Percentiles rank a stretch among this genome's conserved stretches.
These are phyloP conservation scores for Elephantulus edwardii DNA, from an alignment of 2,113 vertebrate genomes.

Conservation along the genomic window DNA sequence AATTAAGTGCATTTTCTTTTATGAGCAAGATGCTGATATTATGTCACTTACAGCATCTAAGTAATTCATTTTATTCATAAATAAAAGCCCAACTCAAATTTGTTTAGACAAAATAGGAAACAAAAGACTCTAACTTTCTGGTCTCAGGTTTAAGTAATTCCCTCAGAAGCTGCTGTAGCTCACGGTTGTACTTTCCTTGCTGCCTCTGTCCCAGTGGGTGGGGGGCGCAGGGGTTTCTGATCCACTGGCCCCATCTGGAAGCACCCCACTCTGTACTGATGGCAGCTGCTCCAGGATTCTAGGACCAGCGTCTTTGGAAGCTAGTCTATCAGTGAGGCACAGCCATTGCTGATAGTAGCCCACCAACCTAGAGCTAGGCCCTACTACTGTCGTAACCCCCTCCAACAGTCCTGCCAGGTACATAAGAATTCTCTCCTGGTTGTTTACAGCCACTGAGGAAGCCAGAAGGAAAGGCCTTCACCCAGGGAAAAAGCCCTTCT, in stretches of 20 bases:
- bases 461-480: not conserved
- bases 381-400: not conserved
- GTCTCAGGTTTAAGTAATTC: not conserved
- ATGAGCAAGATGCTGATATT: not conserved
- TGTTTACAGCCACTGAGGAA: not conserved
- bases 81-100: not conserved
- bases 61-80: too few species aligned
- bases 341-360: fast-evolving
- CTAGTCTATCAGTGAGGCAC: not conserved
- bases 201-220: too few species aligned
- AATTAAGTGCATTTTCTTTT: not conserved
- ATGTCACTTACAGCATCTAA: not conserved
- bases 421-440: not conserved
- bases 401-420: not conserved
- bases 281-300: not conserved
- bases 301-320: not conserved
- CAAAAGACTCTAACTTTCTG: not conserved
- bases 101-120: not conserved
- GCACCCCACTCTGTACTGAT: not conserved
- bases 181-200: not conserved
- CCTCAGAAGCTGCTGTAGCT: not conserved
- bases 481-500: not conserved
- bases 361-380: not conserved
- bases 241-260: not conserved
- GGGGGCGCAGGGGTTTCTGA: not conserved